Evolutionary conservation across 2,797 vertebrate genomes (phyloP).

Genomic region (Malurus splendens): DNA sequence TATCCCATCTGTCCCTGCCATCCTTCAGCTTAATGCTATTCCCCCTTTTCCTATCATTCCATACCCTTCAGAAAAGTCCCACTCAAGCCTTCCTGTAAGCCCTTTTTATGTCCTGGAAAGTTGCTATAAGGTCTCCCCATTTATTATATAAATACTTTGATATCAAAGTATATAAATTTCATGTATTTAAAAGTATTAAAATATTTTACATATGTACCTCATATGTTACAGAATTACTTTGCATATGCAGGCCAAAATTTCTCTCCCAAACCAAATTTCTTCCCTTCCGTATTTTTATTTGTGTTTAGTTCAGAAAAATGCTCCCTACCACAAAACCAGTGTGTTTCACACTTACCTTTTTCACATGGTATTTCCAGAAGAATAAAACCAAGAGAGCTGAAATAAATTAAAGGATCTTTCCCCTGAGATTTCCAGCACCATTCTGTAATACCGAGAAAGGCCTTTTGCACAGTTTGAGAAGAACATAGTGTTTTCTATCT

Average conservation of each 20-base stretch:
- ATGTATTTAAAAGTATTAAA: neutral
- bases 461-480: neutral
- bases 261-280: neutral
- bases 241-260: neutral
- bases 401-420: neutral
- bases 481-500: neutral
- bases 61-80: too few relatives aligned
- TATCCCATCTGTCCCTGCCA: too few relatives aligned
- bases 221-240: neutral
- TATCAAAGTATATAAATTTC: neutral
- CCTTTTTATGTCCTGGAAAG: neutral
- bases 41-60: too few relatives aligned
- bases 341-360: neutral
- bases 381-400: neutral
- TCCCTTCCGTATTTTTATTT: neutral
- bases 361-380: neutral
- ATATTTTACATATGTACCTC: neutral
- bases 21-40: too few relatives aligned
- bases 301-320: neutral
- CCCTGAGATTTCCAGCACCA: neutral
- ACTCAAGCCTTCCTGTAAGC: too few relatives aligned
- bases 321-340: neutral
- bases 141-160: neutral
- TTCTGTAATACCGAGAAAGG: neutral
- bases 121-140: neutral